Percentiles rank a stretch among this genome's conserved stretches.
These are phyloP conservation scores for Leistus spinibarbis DNA, from an alignment of 2,888 invertebrate species.

Conservation along the genomic window DNA sequence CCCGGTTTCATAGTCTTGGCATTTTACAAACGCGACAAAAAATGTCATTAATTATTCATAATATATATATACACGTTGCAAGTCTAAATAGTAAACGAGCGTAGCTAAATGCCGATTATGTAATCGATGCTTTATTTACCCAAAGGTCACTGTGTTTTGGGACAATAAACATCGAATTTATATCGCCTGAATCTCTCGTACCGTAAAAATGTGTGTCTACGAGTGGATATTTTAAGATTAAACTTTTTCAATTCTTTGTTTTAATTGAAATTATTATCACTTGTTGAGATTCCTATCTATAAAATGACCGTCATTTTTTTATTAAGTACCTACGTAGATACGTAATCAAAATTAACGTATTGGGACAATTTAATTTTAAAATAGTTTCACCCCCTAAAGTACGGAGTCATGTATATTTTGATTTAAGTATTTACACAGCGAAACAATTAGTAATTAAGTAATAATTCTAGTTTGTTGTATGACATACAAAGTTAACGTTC, in stretches of 20 bases:
- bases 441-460: too few relatives aligned
- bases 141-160: conserved; percentile 27
- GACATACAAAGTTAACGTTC: too few relatives aligned
- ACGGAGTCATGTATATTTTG: conserved; percentile 23
- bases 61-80: not conserved
- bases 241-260: not conserved
- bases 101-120: not conserved
- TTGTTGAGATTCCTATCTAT: not conserved
- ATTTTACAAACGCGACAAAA: not conserved
- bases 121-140: conserved; percentile 13
- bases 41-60: not conserved
- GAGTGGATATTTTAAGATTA: too few relatives aligned
- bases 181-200: not conserved
- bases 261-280: too few relatives aligned
- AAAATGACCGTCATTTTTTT: not conserved
- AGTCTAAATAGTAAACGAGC: not conserved
- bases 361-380: too few relatives aligned
- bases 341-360: too few relatives aligned
- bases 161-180: conserved; percentile 11
- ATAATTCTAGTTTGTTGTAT: too few relatives aligned
- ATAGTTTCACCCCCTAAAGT: not conserved
- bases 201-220: too few relatives aligned
- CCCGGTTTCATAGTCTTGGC: not conserved
- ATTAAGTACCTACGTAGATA: not conserved
- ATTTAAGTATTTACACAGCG: too few relatives aligned